These are phyloP conservation scores for Recurvirostra avosetta DNA, from an alignment of 2,113 vertebrate genomes.

Conservation along the genomic window DNA sequence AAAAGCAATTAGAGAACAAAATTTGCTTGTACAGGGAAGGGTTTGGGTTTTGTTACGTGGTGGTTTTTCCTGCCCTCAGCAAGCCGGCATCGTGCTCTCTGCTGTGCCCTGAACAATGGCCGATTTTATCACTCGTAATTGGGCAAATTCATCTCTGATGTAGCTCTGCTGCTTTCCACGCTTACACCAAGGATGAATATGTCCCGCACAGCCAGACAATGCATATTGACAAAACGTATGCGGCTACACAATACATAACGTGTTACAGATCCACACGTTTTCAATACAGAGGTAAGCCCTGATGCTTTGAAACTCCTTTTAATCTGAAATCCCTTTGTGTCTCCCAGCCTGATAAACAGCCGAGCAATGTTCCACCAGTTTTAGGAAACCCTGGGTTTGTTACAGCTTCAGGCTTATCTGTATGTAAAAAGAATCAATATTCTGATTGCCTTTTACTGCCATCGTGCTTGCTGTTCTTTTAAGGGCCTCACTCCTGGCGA, in stretches of 20 bases:
- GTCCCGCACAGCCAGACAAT: background rate
- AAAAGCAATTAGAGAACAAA: conserved; percentile 26
- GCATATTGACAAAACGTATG: background rate
- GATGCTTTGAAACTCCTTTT: conserved; percentile 4
- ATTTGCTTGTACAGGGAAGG: background rate
- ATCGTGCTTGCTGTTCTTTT: background rate
- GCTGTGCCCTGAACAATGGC: background rate
- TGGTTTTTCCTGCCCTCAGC: background rate
- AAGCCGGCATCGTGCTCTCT: background rate
- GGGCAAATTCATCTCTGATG: background rate
- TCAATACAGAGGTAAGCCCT: background rate
- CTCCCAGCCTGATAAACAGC: conserved; percentile 38
- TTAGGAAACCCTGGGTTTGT: conserved; percentile 26
- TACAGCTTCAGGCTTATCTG: conserved; percentile 29
- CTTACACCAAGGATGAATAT: background rate
- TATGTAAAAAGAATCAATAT: conserved; percentile 41
- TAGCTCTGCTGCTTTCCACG: background rate
- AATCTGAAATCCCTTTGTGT: conserved; percentile 33
- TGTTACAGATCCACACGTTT: background rate
- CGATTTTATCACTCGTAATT: background rate
- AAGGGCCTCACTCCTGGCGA: background rate
- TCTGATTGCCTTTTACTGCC: conserved; percentile 40
- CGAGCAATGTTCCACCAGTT: background rate
- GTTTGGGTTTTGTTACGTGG: background rate
- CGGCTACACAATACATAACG: background rate